Base-by-base conservation (phyloP, 2,888 invertebrate species). In the Loripinus fragilis region DNA sequence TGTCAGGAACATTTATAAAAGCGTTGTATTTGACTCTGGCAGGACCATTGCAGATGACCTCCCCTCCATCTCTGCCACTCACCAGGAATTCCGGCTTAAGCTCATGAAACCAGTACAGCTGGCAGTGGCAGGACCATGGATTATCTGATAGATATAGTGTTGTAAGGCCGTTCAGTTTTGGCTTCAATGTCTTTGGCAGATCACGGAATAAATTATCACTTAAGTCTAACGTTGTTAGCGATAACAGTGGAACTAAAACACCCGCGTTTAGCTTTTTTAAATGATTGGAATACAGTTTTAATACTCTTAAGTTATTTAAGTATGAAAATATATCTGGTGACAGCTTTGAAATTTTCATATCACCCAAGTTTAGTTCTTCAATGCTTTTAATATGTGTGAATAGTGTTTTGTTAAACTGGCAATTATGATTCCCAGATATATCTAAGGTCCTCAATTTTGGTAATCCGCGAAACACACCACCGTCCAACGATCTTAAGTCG, bases 61-160 rank as follows among this genome's bases (percentile, higher is more conserved):
- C 81, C 2, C 73, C 76, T 1, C 70, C 73, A 25, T 86, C 76
- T 7, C 52, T 50, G 2, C 64, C 55, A 38, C 76, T 78, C 7
- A 78, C 60, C 41, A 79, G 66, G n/a, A 81, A 83, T 0, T 69
- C 50, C 2, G 5, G 42, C n/a, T 41, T 41, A 30, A 85, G 73
- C 45, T 81, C 80, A 45, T 78, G 81, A 33, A 88, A 71, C 88
- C 88, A 88, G 7, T 72, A 67, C 55, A 88, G 28, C 67, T 80
- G 80, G 69, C 88, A 88, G 80, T 85, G 84, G 74, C 88, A 88
- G 41, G 85, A 86, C 86, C 86, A 86, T 3, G 83, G 86, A 52
- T 88, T 87, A 42, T 81, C 80, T 0, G 86, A 75, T 38, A 85
- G 50, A 48, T 85, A 84, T 0, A 86, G 68, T 0, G 74, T 33